Conservation (phyloP, 2,113 vertebrate species). For the Junco hyemalis region DNA sequence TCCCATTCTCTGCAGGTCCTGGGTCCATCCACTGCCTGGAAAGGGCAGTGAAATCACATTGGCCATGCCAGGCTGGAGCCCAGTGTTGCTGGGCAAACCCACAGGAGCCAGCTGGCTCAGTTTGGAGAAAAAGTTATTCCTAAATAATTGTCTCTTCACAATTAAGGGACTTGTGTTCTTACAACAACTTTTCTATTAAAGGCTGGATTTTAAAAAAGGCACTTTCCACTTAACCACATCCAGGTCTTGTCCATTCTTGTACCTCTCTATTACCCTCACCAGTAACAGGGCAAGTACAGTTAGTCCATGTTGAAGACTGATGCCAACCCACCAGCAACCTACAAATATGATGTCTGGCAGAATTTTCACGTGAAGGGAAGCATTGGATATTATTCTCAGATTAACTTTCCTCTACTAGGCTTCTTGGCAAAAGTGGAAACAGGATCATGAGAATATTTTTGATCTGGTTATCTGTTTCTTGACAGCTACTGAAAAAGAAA, state of each 20-base stretch:
- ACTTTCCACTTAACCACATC: background rate
- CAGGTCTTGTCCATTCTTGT: background rate
- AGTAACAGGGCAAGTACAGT: fast-evolving
- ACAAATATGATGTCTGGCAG: fast-evolving
- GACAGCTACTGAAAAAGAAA: background rate
- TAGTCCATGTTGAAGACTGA: background rate
- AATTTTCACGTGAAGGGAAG: background rate
- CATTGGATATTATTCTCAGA: background rate
- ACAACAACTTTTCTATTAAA: background rate
- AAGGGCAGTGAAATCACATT: fast-evolving
- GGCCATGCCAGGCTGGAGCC: background rate
- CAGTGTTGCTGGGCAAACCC: background rate
- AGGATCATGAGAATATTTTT: background rate
- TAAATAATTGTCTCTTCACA: background rate
- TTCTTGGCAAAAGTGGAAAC: background rate
- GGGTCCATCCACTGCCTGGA: background rate
- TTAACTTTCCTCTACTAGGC: background rate
- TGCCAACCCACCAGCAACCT: background rate
- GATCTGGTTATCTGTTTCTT: background rate
- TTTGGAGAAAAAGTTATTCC: background rate
- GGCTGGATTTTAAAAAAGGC: background rate
- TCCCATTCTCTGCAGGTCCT: background rate
- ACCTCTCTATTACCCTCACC: fast-evolving
- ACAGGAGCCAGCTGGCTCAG: fast-evolving
- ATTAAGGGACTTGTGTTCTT: background rate